These are phyloP conservation scores for Semaprochilodus insignis DNA, from an alignment of 2,797 vertebrate genomes.

Conservation along the genomic window DNA sequence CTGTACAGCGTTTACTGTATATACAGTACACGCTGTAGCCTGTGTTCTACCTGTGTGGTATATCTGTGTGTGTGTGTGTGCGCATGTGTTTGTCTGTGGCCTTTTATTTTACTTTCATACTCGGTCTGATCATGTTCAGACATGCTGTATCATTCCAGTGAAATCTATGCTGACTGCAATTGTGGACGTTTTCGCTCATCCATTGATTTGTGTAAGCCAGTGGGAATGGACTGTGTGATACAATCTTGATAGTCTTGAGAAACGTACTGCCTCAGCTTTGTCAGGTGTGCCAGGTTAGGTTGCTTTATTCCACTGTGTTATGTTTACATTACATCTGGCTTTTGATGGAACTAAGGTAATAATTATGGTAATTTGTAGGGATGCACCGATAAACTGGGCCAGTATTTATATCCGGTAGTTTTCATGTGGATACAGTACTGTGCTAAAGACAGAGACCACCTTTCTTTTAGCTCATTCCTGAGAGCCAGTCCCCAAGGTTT, in stretches of 20 bases:
- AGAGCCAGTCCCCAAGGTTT: too few species aligned
- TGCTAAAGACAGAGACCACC: too few species aligned
- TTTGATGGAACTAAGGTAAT: not conserved
- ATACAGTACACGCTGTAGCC: too few species aligned
- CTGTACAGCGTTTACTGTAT: too few species aligned
- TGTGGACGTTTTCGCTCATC: not conserved
- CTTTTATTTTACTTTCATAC: conserved; percentile 27
- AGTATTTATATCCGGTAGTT: too few species aligned
- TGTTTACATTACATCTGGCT: not conserved
- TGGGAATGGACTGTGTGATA: not conserved
- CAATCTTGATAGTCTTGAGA: not conserved
- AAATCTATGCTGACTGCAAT: conserved; percentile 1
- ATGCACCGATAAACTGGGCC: too few species aligned
- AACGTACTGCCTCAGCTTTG: not conserved
- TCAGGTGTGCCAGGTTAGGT: not conserved
- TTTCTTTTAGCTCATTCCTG: too few species aligned
- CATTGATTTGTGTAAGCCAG: not conserved
- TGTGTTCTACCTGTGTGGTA: too few species aligned
- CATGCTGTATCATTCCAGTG: conserved; percentile 46
- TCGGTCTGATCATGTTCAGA: conserved; percentile 50
- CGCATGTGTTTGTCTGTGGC: conserved; percentile 14
- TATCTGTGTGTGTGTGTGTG: not conserved
- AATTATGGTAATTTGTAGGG: not conserved
- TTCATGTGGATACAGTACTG: too few species aligned
- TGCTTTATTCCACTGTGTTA: not conserved